These are phyloP conservation scores for Aphelocoma coerulescens DNA, from an alignment of 2,113 vertebrate species.

Conservation along the genomic window DNA sequence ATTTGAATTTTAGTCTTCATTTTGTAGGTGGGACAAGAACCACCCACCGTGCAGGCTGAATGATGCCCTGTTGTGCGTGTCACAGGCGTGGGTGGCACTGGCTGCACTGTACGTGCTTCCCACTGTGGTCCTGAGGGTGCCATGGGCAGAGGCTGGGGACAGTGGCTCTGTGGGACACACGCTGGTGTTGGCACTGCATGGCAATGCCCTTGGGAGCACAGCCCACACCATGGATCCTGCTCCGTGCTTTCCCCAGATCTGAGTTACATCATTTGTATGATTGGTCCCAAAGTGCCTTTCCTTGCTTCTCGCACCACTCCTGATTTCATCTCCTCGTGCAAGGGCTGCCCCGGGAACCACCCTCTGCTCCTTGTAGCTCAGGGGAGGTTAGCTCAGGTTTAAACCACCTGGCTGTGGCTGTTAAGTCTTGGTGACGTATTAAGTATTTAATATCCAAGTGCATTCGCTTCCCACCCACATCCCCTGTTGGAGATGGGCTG, in stretches of 20 bases:
- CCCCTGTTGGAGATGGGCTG: background rate
- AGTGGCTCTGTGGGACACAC: background rate
- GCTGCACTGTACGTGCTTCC: accelerated
- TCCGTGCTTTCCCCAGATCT: background rate
- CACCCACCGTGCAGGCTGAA: background rate
- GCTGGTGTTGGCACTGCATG: accelerated
- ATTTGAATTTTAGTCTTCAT: background rate
- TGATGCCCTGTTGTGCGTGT: background rate
- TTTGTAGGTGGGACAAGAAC: background rate
- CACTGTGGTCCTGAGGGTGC: background rate
- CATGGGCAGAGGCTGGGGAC: background rate
- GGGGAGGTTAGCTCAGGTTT: background rate
- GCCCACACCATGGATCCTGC: background rate
- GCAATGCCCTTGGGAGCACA: background rate
- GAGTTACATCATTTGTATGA: accelerated
- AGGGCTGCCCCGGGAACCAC: background rate
- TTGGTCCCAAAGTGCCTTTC: background rate
- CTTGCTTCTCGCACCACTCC: accelerated
- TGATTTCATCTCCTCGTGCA: accelerated
- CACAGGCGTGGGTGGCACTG: background rate
- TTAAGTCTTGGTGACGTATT: background rate
- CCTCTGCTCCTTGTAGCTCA: background rate
- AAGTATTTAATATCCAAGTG: slow-evolving; percentile 1
- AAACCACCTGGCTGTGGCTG: background rate
- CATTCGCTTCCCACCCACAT: slow-evolving; percentile 37